Base-by-base conservation (phyloP, 1,140 invertebrate species). In the Zeugodacus cucurbitae region DNA sequence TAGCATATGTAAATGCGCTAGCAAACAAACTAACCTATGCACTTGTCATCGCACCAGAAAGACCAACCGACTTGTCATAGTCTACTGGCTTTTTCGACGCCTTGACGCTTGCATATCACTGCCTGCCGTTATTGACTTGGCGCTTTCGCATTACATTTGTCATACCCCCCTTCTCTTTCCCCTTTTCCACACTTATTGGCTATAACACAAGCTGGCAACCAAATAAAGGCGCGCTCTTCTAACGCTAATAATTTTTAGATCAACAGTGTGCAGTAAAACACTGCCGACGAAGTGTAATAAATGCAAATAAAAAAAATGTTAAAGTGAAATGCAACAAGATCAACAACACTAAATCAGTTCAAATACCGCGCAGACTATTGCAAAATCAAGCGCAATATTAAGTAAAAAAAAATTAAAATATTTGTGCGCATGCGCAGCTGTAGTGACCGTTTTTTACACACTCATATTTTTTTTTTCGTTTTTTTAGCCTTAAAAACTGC, bases 171-270 rank as follows among this genome's bases (percentile, higher is more conserved):
- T 48, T 70, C 37, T 11, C 22, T 70, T n/a, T 29, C 11, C 29
- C 26, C 4, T 26, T 5, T 64, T 26, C 74, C 3, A 14, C 74
- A 54, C 44, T n/a, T 44, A 48, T 17, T n/a, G 34, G 1, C 64
- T 8, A 41, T 62, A 70, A 17, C 20, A 70, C 37, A 29, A 87
- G 2, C 32, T 20, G 8, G 3, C 54, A 22, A 67, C 87, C 70
- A 89, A 89, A 90, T 74, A 90, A 90, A 90, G 89, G 90, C 90
- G 90, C 90, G 90, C 89, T 88, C 89, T 90, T 89, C 90, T 88
- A 88, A 88, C 67, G 88, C 89, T 87, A 86, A 88, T 85, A 86
- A 37, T 88, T 88, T 87, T 59, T 70, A 88, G 67, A 54, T 87
- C 67, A 90, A 86, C 89, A 88, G 34, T 88, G 58, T 17, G 48